phyloP scores from a whole-genome alignment of 2,888 invertebrate genomes.

The Cancer borealis region DNA sequence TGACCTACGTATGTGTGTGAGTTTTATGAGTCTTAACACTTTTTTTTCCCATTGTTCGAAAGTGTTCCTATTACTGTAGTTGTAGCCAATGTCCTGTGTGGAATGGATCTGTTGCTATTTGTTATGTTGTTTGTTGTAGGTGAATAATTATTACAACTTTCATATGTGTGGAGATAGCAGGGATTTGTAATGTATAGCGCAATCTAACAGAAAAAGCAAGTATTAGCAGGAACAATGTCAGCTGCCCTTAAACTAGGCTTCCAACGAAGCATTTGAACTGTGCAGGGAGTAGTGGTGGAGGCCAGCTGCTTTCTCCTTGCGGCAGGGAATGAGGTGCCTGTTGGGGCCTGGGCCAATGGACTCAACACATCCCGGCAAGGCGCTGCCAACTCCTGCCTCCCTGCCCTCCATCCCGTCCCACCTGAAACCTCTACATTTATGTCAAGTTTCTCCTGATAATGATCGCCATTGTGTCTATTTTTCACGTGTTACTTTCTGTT shows the following conservation, averaged over 20 bases:
- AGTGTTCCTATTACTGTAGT: too few species aligned
- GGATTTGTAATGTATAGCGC: neutral
- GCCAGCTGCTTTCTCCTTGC: neutral
- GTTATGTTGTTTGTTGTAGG: too few species aligned
- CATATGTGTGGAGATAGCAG: too few species aligned
- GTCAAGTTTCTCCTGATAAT: constrained; percentile 16
- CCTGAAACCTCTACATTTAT: neutral
- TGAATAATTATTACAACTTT: too few species aligned
- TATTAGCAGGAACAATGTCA: neutral
- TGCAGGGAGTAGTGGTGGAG: neutral
- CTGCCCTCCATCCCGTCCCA: neutral
- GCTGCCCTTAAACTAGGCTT: neutral
- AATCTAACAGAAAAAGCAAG: neutral
- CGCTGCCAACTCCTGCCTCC: constrained; percentile 6
- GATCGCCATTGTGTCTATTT: constrained; percentile 12
- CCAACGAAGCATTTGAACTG: neutral
- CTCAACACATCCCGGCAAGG: neutral
- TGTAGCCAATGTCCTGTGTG: too few species aligned
- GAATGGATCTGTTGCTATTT: too few species aligned
- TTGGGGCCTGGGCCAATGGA: neutral
- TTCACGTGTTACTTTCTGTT: constrained; percentile 1
- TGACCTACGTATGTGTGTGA: too few species aligned
- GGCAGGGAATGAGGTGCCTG: neutral
- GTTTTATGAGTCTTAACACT: too few species aligned
- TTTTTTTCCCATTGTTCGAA: too few species aligned